Base-by-base conservation (phyloP, 1,140 invertebrate species). In the Drosophila willistoni region DNA sequence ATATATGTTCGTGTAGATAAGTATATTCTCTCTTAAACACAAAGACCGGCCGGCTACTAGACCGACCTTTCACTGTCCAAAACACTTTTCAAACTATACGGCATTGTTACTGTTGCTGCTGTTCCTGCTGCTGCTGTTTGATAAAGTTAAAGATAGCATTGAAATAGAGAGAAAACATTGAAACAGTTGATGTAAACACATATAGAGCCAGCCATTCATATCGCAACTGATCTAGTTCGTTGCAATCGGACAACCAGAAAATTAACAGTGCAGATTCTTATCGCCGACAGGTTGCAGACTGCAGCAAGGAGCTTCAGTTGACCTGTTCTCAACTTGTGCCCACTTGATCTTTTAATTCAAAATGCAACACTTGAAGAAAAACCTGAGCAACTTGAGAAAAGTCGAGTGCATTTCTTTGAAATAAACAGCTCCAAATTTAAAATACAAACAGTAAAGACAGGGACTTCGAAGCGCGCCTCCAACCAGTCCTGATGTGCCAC, bases 61-160 rank as follows among this genome's bases (percentile, higher is more conserved):
- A 65, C 60, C 44, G 33, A 51, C 74, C 81, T 86, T 86, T 84
- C 81, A 86, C 81, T 81, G 69, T 63, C 36, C 33, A 59, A 42
- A 29, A 62, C 42, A 22, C 41, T 65, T 62, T 77, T 77, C 39
- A 61, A 77, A 65, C 68, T 63, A 60, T 69, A 73, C 9, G 41
- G 73, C 59, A 33, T 56, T 44, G 59, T 54, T 71, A 70, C 73
- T 55, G 64, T 44, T 29, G 41, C 41, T 63, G 39, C 7, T 47
- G 44, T 7, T 47, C 17, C 1, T 47, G 44, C 1, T 47, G 44
- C 13, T 51, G 68, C 77, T 81, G 73, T 73, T 77, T 78, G 66
- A 81, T 78, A 87, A 82, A 69, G 67, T 65, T 65, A 56, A 73
- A 76, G 81, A 86, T 85, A 86, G 82, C 71, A 68, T 63, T 64